Conservation (phyloP, 2,113 vertebrate genomes). For the Proterorhinus semilunaris region DNA sequence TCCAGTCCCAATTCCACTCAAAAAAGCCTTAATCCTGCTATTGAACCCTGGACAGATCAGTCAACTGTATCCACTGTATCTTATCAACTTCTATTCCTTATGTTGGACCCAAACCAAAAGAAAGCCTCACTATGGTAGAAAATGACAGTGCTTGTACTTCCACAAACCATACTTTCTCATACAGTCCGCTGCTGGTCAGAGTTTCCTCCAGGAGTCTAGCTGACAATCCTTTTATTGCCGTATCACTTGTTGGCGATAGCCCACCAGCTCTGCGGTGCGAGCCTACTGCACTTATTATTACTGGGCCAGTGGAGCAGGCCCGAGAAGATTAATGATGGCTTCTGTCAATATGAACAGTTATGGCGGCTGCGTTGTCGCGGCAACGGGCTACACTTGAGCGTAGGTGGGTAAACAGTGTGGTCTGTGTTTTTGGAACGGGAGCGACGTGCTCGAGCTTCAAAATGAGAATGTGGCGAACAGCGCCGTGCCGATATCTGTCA, state of each 20-base stretch:
- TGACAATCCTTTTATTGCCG: slow-evolving; percentile 27
- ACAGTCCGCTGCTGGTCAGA: slow-evolving; percentile 10
- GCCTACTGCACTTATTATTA: slow-evolving; percentile 64
- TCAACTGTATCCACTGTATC: too few relatives aligned
- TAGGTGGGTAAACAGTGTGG: slow-evolving; percentile 68
- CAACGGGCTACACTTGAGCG: slow-evolving; percentile 56
- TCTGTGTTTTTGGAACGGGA: slow-evolving; percentile 51
- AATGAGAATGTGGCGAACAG: slow-evolving; percentile 15
- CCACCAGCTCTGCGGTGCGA: slow-evolving; percentile 30
- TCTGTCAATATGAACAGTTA: slow-evolving; percentile 58
- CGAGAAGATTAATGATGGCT: slow-evolving; percentile 64
- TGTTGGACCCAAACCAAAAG: too few relatives aligned
- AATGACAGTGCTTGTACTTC: not conserved
- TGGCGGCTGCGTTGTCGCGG: slow-evolving; percentile 58
- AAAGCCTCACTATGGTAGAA: too few relatives aligned
- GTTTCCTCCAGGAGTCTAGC: slow-evolving; percentile 39
- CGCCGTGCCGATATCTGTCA: not conserved
- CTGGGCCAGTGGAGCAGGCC: slow-evolving; percentile 48
- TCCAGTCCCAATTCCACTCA: too few relatives aligned
- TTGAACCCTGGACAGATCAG: too few relatives aligned
- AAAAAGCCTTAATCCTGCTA: too few relatives aligned
- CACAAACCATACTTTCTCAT: not conserved
- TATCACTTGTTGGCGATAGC: slow-evolving; percentile 59
- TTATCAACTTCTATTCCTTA: too few relatives aligned
- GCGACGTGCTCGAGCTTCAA: slow-evolving; percentile 25